Conservation (phyloP, 1,140 invertebrate genomes). For the Melipona quadrifasciata region DNA sequence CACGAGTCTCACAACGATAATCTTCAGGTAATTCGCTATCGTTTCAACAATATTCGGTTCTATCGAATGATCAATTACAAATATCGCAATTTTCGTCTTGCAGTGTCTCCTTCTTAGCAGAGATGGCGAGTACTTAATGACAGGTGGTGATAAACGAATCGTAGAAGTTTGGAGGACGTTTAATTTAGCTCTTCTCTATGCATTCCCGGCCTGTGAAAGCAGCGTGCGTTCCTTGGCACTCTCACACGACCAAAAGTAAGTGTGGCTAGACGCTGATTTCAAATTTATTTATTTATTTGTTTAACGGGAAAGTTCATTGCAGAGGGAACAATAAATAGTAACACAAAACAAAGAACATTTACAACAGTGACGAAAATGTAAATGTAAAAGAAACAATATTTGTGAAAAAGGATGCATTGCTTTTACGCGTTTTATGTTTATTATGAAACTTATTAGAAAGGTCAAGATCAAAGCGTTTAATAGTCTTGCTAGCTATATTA, state of each 20-base stretch:
- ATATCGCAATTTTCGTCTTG: conserved; percentile 46
- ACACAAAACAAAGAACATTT: neutral
- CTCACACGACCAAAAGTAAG: conserved; percentile 97
- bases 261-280: neutral
- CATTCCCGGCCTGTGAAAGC: conserved; percentile 97
- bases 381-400: neutral
- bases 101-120: conserved; percentile 96
- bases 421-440: too few relatives aligned
- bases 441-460: too few relatives aligned
- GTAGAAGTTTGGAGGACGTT: conserved; percentile 99
- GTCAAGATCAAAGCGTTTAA: too few relatives aligned
- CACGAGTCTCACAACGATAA: conserved; percentile 96
- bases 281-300: too few relatives aligned
- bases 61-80: neutral
- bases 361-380: neutral
- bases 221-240: conserved; percentile 95
- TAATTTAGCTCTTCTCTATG: conserved; percentile 97
- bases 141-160: conserved; percentile 97
- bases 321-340: neutral
- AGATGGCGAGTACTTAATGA: conserved; percentile 99
- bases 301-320: neutral
- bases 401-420: too few relatives aligned
- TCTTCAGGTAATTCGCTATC: conserved; percentile 88
- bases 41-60: neutral
- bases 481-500: too few relatives aligned